These are phyloP conservation scores for Cirrhinus mrigala DNA, from an alignment of 2,797 vertebrate genomes.

Conservation along the genomic window DNA sequence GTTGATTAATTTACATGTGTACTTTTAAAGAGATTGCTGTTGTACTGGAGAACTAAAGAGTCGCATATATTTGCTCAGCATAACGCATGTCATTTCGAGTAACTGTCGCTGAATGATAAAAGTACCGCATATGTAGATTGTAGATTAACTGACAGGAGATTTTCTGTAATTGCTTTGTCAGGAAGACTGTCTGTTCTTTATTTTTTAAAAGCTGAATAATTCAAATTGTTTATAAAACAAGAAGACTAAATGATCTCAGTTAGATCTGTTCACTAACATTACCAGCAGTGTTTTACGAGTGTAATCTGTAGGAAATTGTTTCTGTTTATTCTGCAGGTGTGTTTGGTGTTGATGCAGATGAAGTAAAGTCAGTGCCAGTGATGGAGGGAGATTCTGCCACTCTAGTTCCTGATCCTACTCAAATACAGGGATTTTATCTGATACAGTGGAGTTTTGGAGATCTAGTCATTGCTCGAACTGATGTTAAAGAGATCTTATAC, in stretches of 20 bases:
- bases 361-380: background rate
- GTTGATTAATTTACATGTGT: too few relatives aligned
- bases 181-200: too few relatives aligned
- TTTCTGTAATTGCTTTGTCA: too few relatives aligned
- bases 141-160: too few relatives aligned
- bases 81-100: too few relatives aligned
- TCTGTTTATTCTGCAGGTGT: background rate
- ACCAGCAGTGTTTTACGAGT: background rate
- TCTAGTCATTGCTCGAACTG: background rate
- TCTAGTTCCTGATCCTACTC: background rate
- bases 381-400: background rate
- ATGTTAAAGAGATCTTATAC: too few relatives aligned
- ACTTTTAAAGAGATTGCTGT: too few relatives aligned
- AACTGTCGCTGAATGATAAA: too few relatives aligned
- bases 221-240: background rate
- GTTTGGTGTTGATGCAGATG: background rate
- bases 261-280: background rate
- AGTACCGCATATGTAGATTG: too few relatives aligned
- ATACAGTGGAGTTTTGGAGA: background rate
- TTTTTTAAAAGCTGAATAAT: too few relatives aligned
- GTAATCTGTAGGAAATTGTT: background rate
- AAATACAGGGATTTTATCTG: fast-evolving
- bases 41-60: too few relatives aligned
- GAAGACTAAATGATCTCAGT: background rate
- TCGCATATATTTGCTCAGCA: too few relatives aligned